Base-by-base conservation (phyloP, 2,888 invertebrate species). In the Polydesmus complanatus region DNA sequence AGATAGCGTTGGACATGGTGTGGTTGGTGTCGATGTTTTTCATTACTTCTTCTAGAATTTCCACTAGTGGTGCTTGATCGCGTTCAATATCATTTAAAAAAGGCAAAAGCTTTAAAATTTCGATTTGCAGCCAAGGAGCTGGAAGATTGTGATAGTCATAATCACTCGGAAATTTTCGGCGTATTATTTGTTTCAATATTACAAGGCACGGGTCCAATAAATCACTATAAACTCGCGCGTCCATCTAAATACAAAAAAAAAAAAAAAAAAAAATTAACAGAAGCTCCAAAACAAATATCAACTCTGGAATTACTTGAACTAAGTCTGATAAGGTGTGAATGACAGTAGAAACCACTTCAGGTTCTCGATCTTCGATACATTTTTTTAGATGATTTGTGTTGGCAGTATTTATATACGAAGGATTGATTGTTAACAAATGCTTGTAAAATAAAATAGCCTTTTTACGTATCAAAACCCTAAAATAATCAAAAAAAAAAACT, bases 121-220 rank as follows among this genome's bases (percentile, higher is more conserved):
- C 66, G 22, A 74, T 70, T 63, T 72, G 72, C 58, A 73, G 63
- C 73, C 73, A 74, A 57, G 73, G 74, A 27, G 70, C 69, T n/a
- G 72, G 73, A 26, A 73, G 66, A 56, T 68, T 68, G 64, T 71
- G 71, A 62, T 70, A 73, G 49, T 71, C 71, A 67, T 68, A 71
- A 47, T 68, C 68, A 3, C 65, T 55, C 14, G 71, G 68, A 47
- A 71, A 64, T 48, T 67, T 68, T 8, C 69, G 61, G 18, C 66
- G 62, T 21, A 70, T 59, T 22, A 72, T 64, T 64, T 72, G 71
- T n/a, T 65, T 61, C 27, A 70, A 64, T 22, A 72, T 67, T 23
- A 68, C 64, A 0, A 70, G 51, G 48, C 72, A 64, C 25, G 60
- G 55, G 18, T 25, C 27, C 2, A 54, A 47, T 37, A 60, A n/a